Conservation (phyloP, 2,113 vertebrate species). For the Nerophis ophidion region DNA sequence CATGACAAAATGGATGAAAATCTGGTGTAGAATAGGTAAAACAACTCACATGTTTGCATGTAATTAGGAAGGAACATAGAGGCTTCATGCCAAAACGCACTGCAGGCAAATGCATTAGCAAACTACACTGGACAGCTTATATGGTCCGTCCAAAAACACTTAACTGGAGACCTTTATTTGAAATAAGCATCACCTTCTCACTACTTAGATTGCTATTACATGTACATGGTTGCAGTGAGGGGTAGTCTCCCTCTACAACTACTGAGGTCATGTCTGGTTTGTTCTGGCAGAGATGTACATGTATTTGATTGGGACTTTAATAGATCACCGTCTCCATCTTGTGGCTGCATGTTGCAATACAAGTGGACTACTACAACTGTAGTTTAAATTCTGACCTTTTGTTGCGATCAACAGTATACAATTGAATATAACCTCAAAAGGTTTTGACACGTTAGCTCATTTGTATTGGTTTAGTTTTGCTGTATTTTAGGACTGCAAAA, state of each 20-base stretch:
- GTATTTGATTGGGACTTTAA: not conserved
- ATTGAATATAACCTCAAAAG: too few relatives aligned
- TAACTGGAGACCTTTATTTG: too few relatives aligned
- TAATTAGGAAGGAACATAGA: not conserved
- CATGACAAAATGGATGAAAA: too few relatives aligned
- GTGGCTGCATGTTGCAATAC: constrained; percentile 19
- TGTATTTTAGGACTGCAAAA: too few relatives aligned
- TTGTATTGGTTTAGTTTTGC: too few relatives aligned
- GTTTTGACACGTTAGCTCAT: too few relatives aligned
- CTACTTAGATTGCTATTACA: too few relatives aligned
- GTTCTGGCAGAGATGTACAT: too few relatives aligned
- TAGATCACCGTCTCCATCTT: constrained; percentile 45
- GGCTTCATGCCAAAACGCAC: not conserved
- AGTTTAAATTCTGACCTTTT: not conserved
- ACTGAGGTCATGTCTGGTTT: not conserved
- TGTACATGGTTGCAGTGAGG: too few relatives aligned
- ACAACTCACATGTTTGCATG: not conserved
- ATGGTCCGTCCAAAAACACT: too few relatives aligned
- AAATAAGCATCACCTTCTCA: too few relatives aligned
- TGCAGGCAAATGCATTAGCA: not conserved
- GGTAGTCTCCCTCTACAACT: not conserved
- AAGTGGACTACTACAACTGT: not conserved
- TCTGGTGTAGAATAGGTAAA: not conserved
- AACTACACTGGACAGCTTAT: not conserved
- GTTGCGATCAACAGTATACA: too few relatives aligned